Evolutionary conservation across 2,888 invertebrate genomes (phyloP).

Genomic region (Reticulitermes lucifugus): DNA sequence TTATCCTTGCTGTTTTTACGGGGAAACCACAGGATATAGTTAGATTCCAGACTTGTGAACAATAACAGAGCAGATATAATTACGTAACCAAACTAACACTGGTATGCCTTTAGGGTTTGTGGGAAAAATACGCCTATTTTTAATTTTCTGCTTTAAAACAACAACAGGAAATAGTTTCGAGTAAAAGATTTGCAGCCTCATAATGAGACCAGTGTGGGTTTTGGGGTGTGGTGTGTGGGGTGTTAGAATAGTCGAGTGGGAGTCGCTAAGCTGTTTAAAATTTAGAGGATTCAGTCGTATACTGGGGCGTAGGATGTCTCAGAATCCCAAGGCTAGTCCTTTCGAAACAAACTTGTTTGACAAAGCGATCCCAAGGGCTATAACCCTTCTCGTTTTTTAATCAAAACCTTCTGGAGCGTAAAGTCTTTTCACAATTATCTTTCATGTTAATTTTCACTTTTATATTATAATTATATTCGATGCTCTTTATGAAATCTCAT

Average conservation of each 20-base stretch:
- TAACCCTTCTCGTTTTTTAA: background rate
- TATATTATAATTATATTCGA: slow-evolving; percentile 10
- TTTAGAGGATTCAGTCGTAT: slow-evolving; percentile 1
- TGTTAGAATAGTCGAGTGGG: background rate
- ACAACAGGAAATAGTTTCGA: slow-evolving; percentile 20
- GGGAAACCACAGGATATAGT: background rate
- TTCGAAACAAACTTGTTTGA: background rate
- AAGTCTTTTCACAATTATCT: slow-evolving; percentile 15
- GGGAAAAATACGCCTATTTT: background rate
- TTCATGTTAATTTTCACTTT: background rate
- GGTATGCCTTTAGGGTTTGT: too few species aligned
- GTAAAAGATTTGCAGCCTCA: background rate
- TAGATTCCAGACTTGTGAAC: background rate
- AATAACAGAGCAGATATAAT: slow-evolving; percentile 11
- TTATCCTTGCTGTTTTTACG: background rate
- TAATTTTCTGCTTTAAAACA: background rate
- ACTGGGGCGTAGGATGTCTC: background rate
- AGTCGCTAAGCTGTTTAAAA: background rate
- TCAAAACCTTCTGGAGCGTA: background rate
- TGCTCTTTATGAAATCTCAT: slow-evolving; percentile 13
- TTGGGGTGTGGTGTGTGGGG: background rate
- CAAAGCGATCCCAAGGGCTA: background rate
- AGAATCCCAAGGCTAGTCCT: background rate
- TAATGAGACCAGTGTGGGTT: background rate
- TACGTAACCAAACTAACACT: slow-evolving; percentile 8